phyloP scores from a whole-genome alignment of 1,140 invertebrate genomes.

The Conus ventricosus region DNA sequence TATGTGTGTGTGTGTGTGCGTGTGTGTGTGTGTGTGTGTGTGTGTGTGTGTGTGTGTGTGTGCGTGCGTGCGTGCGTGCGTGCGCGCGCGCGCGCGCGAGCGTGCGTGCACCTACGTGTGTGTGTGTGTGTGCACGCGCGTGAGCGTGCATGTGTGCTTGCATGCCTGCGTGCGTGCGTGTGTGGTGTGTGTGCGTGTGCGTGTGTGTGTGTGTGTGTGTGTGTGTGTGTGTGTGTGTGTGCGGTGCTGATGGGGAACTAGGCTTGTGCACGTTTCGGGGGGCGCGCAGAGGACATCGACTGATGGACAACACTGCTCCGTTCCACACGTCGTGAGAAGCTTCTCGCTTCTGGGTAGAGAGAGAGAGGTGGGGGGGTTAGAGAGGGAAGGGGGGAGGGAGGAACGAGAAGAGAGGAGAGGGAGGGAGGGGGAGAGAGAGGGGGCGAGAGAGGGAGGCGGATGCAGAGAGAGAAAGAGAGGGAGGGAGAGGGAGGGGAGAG shows the following conservation, averaged over 20 bases:
- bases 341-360: slow-evolving; percentile 61
- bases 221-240: neutral
- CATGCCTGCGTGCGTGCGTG: no score
- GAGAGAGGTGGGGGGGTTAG: neutral
- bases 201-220: neutral
- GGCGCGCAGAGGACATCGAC: slow-evolving; percentile 55
- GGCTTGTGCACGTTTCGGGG: slow-evolving; percentile 63
- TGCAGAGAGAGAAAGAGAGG: neutral
- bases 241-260: slow-evolving; percentile 56
- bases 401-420: neutral
- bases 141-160: no score
- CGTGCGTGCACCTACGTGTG: no score
- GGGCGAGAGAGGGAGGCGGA: neutral
- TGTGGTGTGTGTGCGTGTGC: no score
- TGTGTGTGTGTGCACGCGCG: no score
- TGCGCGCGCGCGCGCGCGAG: no score
- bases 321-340: slow-evolving; percentile 57
- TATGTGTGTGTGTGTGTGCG: no score
- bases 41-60: no score
- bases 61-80: no score
- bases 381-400: neutral
- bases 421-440: neutral
- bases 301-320: slow-evolving; percentile 51
- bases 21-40: no score
- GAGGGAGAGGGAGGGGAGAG: neutral